A percentile compares a stretch with the other conserved stretches of the same genome.
Evolutionary conservation across 2,888 invertebrate species (phyloP).

Genomic region (Acrocyrtus sp.): DNA sequence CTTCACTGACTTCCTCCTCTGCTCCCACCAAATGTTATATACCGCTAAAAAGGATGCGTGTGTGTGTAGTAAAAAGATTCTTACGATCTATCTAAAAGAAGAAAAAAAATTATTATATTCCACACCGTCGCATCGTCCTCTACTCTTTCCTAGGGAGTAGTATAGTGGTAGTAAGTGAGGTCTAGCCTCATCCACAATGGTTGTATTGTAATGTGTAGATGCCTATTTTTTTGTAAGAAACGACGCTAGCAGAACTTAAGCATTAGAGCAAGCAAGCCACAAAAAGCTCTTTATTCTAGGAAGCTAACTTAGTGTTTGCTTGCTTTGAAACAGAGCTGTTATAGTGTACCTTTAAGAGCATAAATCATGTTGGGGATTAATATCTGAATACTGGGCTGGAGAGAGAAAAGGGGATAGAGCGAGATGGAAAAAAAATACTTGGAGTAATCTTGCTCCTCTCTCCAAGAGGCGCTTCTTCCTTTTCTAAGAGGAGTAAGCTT

Average conservation of each 20-base stretch:
- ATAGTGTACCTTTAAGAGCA: conserved; percentile 40
- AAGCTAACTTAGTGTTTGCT: conserved; percentile 14
- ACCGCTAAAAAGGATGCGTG: background rate
- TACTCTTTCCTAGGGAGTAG: background rate
- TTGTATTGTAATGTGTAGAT: background rate
- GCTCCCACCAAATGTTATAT: background rate
- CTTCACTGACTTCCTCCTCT: conserved; percentile 13
- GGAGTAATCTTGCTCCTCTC: conserved; percentile 24
- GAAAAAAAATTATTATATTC: background rate
- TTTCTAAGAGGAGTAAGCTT: background rate
- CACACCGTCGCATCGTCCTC: background rate
- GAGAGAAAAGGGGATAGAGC: conserved; percentile 8
- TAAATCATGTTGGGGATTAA: conserved; percentile 56
- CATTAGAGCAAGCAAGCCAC: conserved; percentile 21
- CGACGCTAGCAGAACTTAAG: no score
- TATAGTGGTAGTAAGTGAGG: no score
- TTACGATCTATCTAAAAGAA: background rate
- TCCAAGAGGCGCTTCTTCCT: background rate
- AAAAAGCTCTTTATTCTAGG: conserved; percentile 26
- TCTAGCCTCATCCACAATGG: no score
- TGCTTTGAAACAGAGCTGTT: conserved; percentile 48
- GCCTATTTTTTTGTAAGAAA: no score
- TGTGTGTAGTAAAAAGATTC: background rate
- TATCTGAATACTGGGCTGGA: conserved; percentile 48
- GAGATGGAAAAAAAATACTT: conserved; percentile 17